These are phyloP conservation scores for Opisthocomus hoazin DNA, from an alignment of 2,113 vertebrate genomes.

Conservation along the genomic window DNA sequence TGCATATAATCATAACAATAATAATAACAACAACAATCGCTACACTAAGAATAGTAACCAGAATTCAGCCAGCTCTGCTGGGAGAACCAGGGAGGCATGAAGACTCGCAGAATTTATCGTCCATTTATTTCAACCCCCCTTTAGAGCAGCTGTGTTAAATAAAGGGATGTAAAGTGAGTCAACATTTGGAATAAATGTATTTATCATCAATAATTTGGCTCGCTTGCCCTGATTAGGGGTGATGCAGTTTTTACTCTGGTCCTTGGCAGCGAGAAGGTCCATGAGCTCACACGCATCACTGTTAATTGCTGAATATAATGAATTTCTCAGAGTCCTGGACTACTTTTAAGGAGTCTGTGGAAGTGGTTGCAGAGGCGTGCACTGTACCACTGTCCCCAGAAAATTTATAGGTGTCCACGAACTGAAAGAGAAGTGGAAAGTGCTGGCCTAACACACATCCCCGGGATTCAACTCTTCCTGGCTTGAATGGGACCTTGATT, in stretches of 20 bases:
- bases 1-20: conserved; percentile 54
- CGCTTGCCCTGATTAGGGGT: not conserved
- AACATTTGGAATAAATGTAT: not conserved
- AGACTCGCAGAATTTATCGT: not conserved
- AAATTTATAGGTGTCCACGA: conserved; percentile 3
- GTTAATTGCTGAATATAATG: not conserved
- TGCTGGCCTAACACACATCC: not conserved
- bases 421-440: conserved; percentile 26
- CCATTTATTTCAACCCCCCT: not conserved
- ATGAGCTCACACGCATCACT: not conserved
- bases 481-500: not conserved
- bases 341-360: not conserved
- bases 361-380: not conserved
- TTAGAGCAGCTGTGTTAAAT: not conserved
- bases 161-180: not conserved
- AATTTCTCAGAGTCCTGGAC: not conserved
- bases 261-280: not conserved
- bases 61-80: not conserved
- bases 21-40: conserved; percentile 24
- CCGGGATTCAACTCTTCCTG: not conserved
- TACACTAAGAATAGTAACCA: not conserved
- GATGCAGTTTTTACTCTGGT: not conserved
- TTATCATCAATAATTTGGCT: not conserved
- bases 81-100: not conserved
- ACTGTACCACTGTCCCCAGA: not conserved